Evolutionary conservation across 2,113 vertebrate genomes (phyloP).

Genomic region (Mungos mungo): DNA sequence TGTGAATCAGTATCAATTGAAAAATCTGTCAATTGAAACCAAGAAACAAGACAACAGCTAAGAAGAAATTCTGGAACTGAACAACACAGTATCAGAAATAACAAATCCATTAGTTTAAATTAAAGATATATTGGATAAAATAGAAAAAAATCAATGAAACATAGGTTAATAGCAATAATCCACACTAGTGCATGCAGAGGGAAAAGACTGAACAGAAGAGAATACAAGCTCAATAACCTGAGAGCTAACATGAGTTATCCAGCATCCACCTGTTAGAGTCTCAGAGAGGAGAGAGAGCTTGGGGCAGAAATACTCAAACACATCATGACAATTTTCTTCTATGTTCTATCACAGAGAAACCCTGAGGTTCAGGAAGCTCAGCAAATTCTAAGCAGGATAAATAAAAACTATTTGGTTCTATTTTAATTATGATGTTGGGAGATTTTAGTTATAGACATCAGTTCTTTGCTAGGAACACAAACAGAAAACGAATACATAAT

Average conservation of each 20-base stretch:
- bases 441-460: not conserved
- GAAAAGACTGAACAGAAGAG: no score
- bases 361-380: not conserved
- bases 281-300: not conserved
- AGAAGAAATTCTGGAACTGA: not conserved
- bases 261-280: not conserved
- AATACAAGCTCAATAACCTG: not conserved
- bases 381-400: not conserved
- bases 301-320: not conserved
- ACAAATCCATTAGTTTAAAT: not conserved
- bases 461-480: not conserved
- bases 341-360: not conserved
- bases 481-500: not conserved
- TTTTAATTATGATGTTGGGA: not conserved
- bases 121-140: not conserved
- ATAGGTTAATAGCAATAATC: not conserved
- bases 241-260: not conserved
- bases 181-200: rapidly evolving
- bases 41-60: not conserved
- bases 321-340: not conserved
- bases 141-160: not conserved
- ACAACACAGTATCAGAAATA: not conserved
- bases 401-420: not conserved
- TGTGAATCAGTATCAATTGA: not conserved
- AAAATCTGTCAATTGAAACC: not conserved